A percentile compares a stretch with the other conserved stretches of the same genome.
Evolutionary conservation across 2,113 vertebrate species (phyloP).

Genomic region (Rhinolophus ferrumequinum): DNA sequence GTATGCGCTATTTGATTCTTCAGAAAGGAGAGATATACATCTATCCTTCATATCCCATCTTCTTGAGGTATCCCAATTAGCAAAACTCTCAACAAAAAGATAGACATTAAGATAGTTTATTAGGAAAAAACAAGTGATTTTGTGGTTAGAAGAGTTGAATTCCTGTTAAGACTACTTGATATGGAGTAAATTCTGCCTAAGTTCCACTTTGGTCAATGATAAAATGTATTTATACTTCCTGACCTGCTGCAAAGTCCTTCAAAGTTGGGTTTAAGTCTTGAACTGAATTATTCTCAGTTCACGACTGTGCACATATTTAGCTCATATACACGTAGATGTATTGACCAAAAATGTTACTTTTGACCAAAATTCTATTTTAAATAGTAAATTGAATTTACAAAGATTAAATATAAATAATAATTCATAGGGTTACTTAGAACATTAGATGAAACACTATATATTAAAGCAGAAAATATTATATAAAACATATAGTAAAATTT

Average conservation of each 20-base stretch:
- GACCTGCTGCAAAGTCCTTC: not conserved
- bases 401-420: not conserved
- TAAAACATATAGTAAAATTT: not conserved
- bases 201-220: not conserved
- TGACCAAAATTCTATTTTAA: conserved; percentile 26
- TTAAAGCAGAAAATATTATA: not conserved
- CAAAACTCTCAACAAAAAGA: not conserved
- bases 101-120: not conserved
- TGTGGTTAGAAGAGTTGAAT: not conserved
- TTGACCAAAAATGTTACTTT: not conserved
- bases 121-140: not conserved
- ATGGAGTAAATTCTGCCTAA: not conserved
- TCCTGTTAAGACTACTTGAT: not conserved
- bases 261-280: not conserved
- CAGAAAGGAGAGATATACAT: not conserved
- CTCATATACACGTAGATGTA: not conserved
- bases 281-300: not conserved
- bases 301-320: not conserved
- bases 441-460: not conserved
- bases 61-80: not conserved
- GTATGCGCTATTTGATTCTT: not conserved
- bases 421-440: not conserved
- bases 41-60: not conserved
- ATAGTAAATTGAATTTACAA: not conserved
- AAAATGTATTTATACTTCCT: not conserved